These are phyloP conservation scores for Caerostris darwini DNA, from an alignment of 1,140 invertebrate genomes.

Conservation along the genomic window DNA sequence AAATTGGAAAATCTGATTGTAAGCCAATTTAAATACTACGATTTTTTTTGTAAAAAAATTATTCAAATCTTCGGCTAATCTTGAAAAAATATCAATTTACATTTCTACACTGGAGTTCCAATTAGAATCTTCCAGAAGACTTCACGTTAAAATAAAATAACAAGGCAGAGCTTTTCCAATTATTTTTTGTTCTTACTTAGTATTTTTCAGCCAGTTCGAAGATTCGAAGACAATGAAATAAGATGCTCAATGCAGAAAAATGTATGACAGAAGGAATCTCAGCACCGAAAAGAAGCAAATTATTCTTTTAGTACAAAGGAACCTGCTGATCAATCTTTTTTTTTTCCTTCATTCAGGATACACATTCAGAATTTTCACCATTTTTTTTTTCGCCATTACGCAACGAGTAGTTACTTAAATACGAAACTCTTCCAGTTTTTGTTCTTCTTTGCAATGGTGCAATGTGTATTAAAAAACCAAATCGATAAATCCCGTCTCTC, in stretches of 20 bases:
- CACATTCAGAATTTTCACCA: slow-evolving; percentile 9
- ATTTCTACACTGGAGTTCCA: not conserved
- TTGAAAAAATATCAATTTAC: not conserved
- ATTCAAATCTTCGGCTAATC: not conserved
- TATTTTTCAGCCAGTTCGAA: slow-evolving; percentile 32
- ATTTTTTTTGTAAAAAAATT: not conserved
- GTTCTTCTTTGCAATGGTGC: not conserved
- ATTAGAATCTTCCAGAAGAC: not conserved
- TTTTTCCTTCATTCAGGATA: not conserved
- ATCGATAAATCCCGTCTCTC: slow-evolving; percentile 18
- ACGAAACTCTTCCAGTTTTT: not conserved
- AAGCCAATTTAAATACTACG: not conserved
- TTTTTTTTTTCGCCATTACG: slow-evolving; percentile 8
- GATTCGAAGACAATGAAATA: slow-evolving; percentile 29
- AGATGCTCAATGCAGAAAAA: not conserved
- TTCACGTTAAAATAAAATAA: not conserved
- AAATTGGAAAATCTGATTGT: not conserved
- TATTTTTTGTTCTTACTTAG: not conserved
- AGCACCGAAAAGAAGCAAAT: not conserved
- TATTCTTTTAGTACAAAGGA: slow-evolving; percentile 48
- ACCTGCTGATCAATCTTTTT: slow-evolving; percentile 6
- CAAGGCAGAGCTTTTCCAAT: not conserved
- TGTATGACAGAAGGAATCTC: not conserved
- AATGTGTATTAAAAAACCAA: not conserved
- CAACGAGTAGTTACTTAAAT: slow-evolving; percentile 26